Conservation (phyloP, 2,888 invertebrate genomes). For the Patella pellucida region DNA sequence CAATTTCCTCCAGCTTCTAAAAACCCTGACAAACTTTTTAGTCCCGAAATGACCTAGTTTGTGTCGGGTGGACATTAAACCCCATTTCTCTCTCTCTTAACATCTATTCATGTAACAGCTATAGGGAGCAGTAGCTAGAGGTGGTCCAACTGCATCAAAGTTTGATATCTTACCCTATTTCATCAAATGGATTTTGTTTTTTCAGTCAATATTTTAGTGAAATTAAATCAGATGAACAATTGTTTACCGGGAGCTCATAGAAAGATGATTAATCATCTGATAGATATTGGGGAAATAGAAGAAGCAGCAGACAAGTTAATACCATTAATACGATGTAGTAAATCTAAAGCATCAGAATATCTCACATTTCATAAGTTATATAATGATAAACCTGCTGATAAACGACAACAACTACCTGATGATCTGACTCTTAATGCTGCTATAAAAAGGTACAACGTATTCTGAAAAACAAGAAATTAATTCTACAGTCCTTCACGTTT, state of each 20-base stretch:
- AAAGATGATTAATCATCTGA: background rate
- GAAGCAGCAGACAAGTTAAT: background rate
- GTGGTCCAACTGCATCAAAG: no score
- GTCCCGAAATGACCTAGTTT: no score
- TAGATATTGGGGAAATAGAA: background rate
- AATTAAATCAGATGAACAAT: conserved; percentile 6
- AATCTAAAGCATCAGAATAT: background rate
- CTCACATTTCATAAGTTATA: background rate
- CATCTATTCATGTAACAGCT: no score
- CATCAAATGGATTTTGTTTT: no score
- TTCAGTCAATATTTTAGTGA: background rate
- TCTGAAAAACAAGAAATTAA: no score
- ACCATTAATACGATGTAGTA: background rate
- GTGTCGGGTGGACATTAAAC: no score
- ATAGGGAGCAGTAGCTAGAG: no score
- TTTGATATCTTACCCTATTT: no score
- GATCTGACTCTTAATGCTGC: background rate
- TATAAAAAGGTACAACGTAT: background rate
- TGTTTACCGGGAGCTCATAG: conserved; percentile 3
- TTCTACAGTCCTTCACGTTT: no score
- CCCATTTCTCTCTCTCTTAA: no score
- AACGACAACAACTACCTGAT: background rate
- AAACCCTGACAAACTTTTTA: no score
- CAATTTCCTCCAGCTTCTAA: no score
- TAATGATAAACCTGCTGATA: background rate